phyloP scores from a whole-genome alignment of 1,140 invertebrate genomes.

The Trichomalopsis sarcophagae region DNA sequence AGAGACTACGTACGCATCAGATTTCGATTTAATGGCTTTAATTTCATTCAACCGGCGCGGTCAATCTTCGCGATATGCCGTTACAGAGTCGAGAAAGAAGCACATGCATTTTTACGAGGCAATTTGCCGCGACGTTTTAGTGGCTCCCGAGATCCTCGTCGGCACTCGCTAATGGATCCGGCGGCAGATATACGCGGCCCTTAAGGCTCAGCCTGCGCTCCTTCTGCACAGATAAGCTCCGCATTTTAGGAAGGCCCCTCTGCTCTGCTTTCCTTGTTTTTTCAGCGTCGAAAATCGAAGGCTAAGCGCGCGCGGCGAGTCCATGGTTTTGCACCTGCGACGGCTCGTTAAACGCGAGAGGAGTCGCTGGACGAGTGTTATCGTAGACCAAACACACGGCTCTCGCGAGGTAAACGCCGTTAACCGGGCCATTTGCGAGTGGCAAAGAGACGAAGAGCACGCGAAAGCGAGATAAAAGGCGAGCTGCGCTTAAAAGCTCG shows the following conservation, averaged over 20 bases:
- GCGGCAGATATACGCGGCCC: slow-evolving; percentile 19
- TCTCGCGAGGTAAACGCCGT: not conserved
- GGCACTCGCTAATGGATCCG: slow-evolving; percentile 61
- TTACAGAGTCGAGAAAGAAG: not conserved
- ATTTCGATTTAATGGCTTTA: slow-evolving; percentile 22
- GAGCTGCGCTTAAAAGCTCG: no score
- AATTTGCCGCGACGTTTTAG: slow-evolving; percentile 62
- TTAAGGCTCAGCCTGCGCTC: slow-evolving; percentile 1
- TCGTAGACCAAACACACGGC: not conserved
- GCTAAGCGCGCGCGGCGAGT: not conserved
- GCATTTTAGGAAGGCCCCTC: not conserved
- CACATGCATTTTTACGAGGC: slow-evolving; percentile 62
- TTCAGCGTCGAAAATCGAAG: not conserved
- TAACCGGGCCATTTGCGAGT: no score
- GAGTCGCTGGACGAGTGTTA: not conserved
- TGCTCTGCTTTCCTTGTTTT: not conserved
- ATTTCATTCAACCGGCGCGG: slow-evolving; percentile 23
- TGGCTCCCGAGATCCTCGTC: slow-evolving; percentile 57
- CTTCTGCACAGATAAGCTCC: slow-evolving; percentile 19
- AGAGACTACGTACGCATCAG: not conserved
- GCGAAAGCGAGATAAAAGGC: no score
- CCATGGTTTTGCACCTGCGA: not conserved
- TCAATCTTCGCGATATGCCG: not conserved
- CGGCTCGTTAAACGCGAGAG: not conserved
- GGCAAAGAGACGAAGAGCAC: no score